These are phyloP conservation scores for Pongo pygmaeus DNA, from an alignment of 2,113 vertebrate species.

Conservation along the genomic window DNA sequence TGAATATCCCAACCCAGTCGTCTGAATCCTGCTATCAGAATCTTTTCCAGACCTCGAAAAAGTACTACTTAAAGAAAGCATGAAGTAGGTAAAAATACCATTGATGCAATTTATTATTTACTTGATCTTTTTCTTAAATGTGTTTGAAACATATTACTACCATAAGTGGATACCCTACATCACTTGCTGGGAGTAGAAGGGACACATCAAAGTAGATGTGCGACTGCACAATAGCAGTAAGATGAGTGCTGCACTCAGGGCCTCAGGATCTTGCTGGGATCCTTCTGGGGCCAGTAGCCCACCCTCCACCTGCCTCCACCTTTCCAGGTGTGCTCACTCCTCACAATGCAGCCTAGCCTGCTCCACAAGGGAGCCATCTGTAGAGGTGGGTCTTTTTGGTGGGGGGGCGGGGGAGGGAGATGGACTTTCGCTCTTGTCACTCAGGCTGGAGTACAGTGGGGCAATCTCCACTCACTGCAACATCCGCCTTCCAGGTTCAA, in stretches of 20 bases:
- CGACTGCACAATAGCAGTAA: neutral
- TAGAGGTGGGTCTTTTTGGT: too few species aligned
- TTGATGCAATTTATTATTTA: neutral
- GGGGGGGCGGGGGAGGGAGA: fast-evolving
- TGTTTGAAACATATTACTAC: neutral
- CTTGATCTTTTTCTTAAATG: neutral
- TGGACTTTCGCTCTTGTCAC: too few species aligned
- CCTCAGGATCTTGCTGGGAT: neutral
- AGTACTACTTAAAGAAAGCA: neutral
- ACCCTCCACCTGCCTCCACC: neutral
- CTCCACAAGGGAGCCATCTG: neutral
- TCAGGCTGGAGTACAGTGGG: too few species aligned
- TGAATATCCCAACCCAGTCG: neutral
- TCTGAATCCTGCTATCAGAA: too few species aligned
- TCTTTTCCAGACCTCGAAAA: neutral
- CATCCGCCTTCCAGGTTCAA: too few species aligned
- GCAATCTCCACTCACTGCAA: too few species aligned
- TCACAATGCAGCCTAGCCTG: neutral
- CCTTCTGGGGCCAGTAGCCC: too few species aligned
- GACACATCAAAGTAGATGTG: neutral
- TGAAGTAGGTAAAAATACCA: neutral
- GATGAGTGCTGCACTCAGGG: neutral
- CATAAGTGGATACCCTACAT: neutral
- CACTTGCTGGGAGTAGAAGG: neutral
- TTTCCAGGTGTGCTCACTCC: neutral